These are phyloP conservation scores for Nemotelus nigrinus DNA, from an alignment of 2,888 invertebrate genomes.

Conservation along the genomic window DNA sequence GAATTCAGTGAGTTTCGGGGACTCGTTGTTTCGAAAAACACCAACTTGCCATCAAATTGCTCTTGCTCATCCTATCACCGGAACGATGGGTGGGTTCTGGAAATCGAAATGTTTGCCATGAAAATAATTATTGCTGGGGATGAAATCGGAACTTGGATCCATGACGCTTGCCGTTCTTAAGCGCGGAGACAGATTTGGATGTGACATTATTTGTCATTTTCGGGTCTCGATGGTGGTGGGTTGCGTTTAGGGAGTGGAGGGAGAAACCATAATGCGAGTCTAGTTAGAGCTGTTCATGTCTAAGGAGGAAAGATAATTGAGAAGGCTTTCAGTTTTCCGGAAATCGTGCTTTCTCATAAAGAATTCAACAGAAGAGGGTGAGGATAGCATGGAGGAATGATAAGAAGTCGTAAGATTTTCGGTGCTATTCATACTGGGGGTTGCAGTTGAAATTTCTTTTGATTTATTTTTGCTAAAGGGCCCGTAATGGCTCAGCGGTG, in stretches of 20 bases:
- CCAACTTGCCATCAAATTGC: neutral
- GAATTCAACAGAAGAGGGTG: slow-evolving; percentile 15
- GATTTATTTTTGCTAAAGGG: slow-evolving; percentile 18
- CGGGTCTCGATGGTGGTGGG: neutral
- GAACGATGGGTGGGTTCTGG: neutral
- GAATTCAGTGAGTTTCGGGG: slow-evolving; percentile 31
- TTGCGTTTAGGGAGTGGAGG: neutral
- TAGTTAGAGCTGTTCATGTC: slow-evolving; percentile 11
- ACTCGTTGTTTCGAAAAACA: neutral
- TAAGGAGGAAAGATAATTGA: slow-evolving; percentile 35
- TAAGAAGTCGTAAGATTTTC: neutral
- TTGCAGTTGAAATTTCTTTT: neutral
- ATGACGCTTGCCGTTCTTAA: slow-evolving; percentile 39
- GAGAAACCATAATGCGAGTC: neutral
- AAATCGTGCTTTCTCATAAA: slow-evolving; percentile 25
- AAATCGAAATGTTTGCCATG: slow-evolving; percentile 31
- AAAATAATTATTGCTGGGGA: slow-evolving; percentile 41
- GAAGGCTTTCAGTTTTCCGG: slow-evolving; percentile 21
- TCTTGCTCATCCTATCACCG: neutral
- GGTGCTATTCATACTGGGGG: neutral
- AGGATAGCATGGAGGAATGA: neutral
- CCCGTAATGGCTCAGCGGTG: neutral
- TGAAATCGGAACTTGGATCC: slow-evolving; percentile 13
- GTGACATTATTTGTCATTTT: slow-evolving; percentile 43
- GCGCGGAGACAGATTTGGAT: slow-evolving; percentile 32